Evolutionary conservation across 2,888 invertebrate genomes (phyloP), one percentile per base, ranked within the genome.

Genomic region (Andrena dorsata): DNA sequence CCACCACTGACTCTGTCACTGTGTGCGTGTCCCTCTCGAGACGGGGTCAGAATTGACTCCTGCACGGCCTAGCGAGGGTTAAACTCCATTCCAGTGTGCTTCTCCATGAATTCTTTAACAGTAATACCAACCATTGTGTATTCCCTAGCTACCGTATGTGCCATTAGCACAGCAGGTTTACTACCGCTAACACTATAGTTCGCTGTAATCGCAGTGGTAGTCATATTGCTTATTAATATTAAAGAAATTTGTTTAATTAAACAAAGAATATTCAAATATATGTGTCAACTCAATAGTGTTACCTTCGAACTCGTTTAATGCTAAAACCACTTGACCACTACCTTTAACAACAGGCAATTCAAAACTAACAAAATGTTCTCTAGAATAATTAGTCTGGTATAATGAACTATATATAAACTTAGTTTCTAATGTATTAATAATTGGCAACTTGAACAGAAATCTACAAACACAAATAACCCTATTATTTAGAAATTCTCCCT

Each of bases 51-150:
- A n/a, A n/a, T n/a, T n/a, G n/a, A n/a, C n/a, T n/a, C n/a, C n/a
- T 23, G 26, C 26, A 2, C 26, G n/a, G n/a, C n/a, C n/a, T n/a
- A n/a, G n/a, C n/a, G n/a, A 26, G 28, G 5, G 20, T 56, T n/a
- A 6, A 68, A 56, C 1, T 68, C 68, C 16, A 56, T 26, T 1
- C 68, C 68, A 0, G 68, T 35, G 26, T 68, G 56, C 10, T 68
- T 68, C 0, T 49, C 47, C 2, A 66, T 26, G 16, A 66, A 49
- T 3, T 51, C 49, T 2, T 49, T 51, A 0, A 28, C 28, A 30
- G 28, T 30, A 1, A 51, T 13, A 0, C 49, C 51, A 10, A 23
- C n/a, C 26, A 66, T 28, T 7, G 10, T 16, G 3, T 32, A 32
- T 16, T 63, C 63, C 5, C 35, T 63, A 30, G 35, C 35, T 10